These are phyloP conservation scores for Loriculus beryllinus DNA, from an alignment of 2,797 vertebrate genomes.

Conservation along the genomic window DNA sequence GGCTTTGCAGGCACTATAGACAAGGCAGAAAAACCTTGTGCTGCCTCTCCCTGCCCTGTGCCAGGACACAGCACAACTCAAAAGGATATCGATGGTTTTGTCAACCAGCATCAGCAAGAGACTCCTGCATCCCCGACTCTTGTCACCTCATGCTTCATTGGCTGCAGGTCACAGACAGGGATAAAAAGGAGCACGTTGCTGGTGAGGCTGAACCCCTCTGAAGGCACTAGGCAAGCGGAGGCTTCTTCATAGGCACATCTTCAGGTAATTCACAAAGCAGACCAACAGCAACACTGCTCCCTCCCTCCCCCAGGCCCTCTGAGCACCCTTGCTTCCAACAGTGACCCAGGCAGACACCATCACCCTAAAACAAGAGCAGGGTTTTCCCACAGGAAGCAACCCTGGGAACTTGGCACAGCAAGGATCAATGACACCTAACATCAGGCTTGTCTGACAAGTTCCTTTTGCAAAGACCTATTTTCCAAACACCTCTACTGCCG, in stretches of 20 bases:
- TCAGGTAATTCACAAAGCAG: background rate
- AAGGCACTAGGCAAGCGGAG: background rate
- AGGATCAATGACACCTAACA: background rate
- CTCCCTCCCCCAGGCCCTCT: background rate
- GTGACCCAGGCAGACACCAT: background rate
- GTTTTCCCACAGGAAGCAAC: background rate
- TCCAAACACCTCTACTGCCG: background rate
- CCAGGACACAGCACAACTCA: background rate
- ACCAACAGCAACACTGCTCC: background rate
- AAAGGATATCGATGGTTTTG: background rate
- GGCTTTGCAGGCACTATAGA: background rate
- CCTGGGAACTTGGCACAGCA: background rate
- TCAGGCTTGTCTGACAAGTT: background rate
- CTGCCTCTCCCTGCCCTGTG: background rate
- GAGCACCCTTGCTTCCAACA: background rate
- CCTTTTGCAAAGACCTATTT: background rate
- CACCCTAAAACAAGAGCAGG: background rate
- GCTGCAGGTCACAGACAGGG: background rate
- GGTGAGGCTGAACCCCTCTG: background rate
- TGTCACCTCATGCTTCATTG: background rate
- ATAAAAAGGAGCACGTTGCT: background rate
- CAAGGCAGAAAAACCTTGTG: background rate
- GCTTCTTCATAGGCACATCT: background rate
- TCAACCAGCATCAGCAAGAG: background rate
- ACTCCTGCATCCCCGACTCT: too few species aligned